Base-by-base conservation (phyloP, 2,113 vertebrate species). In the Platichthys flesus region DNA sequence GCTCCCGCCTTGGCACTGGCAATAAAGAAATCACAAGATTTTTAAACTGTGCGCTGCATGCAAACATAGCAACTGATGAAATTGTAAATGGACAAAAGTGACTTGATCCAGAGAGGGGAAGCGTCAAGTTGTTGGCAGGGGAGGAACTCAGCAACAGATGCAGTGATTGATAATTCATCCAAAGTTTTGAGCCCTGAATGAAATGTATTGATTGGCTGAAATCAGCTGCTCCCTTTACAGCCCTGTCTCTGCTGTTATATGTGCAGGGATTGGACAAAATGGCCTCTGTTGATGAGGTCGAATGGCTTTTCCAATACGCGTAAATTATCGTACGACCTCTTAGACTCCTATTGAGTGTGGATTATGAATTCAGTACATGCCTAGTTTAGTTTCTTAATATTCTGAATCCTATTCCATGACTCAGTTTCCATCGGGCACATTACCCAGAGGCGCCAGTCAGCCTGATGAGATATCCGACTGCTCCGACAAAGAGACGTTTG, bases 31-130 rank as follows among this genome's bases (percentile, higher is more conserved):
- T 76, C 79, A 82, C 81, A 89, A 82, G 80, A 78, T 83, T 89
- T 89, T 77, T 79, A 81, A 91, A 71, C 87, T 85, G 83, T 65
- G 81, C 87, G 87, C 86, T 85, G 84, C 82, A 90, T 73, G 79
- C 81, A 90, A 86, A 90, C 79, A 86, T 73, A 83, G 83, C 83
- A 76, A 91, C 89, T 88, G 85, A 91, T 90, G 78, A 92, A 90
- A 89, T 85, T 84, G 82, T 91, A 90, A 93, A 91, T 84, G 85
- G 87, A 92, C 81, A 91, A 93, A 93, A 92, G 86, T 90, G 85
- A 69, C 81, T 86, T 82, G 87, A 81, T 85, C 89, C 90, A 64
- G 52, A 74, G 78, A 86, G 89, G 70, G 78, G 16, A 16, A 72
- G 71, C 70, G 81, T 84, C 75, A 78, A 86, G 66, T 80, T 59